Evolutionary conservation across 2,888 invertebrate species (phyloP).

Genomic region (Synanthedon formicaeformis): DNA sequence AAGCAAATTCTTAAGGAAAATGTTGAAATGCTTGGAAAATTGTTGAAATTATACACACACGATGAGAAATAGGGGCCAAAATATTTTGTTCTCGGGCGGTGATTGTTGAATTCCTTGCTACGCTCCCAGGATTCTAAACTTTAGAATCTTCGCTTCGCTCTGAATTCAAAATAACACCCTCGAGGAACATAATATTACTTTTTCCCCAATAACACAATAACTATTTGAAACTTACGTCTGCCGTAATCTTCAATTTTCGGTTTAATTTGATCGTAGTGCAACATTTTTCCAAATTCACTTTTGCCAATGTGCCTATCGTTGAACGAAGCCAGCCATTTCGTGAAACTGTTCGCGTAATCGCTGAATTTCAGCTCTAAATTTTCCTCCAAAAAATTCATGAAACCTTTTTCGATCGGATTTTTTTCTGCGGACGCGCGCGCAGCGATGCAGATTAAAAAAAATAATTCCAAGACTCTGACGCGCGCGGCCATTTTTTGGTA

Average conservation of each 20-base stretch:
- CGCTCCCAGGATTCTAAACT: no score
- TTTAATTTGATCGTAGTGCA: slow-evolving; percentile 43
- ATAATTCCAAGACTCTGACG: slow-evolving; percentile 4
- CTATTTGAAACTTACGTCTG: slow-evolving; percentile 23
- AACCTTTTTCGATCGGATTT: slow-evolving; percentile 6
- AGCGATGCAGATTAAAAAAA: slow-evolving; percentile 11
- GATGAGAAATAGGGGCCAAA: no score
- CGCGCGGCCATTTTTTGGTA: slow-evolving; percentile 10
- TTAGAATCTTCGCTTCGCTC: no score
- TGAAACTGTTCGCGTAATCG: slow-evolving; percentile 19
- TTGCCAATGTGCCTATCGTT: slow-evolving; percentile 40
- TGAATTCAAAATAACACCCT: no score
- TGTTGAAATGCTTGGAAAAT: no score
- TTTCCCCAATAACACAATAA: no score
- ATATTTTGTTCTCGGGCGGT: no score
- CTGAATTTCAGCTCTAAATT: slow-evolving; percentile 27
- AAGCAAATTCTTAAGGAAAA: no score
- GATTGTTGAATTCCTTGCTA: no score
- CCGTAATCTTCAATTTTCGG: slow-evolving; percentile 17
- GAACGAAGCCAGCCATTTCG: slow-evolving; percentile 31
- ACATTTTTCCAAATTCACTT: slow-evolving; percentile 32
- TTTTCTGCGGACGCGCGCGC: neutral
- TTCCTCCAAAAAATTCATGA: slow-evolving; percentile 20
- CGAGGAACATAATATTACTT: no score
- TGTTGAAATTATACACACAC: no score